Evolutionary conservation across 1,140 invertebrate genomes (phyloP).

Genomic region (Drosophila equinoxialis): DNA sequence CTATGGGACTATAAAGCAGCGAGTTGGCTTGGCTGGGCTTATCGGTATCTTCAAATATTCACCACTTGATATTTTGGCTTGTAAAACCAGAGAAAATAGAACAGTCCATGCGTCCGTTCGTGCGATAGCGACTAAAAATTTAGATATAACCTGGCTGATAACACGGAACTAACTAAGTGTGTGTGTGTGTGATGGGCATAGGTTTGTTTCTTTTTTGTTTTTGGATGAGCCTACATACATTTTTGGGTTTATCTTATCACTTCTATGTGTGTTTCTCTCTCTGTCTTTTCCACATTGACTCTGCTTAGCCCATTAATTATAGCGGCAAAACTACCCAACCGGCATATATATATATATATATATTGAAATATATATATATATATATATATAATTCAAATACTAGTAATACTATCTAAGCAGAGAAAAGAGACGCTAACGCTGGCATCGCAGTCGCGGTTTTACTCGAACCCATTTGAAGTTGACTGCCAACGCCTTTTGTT

Average conservation of each 20-base stretch:
- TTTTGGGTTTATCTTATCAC: constrained; percentile 1
- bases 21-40: neutral
- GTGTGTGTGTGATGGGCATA: neutral
- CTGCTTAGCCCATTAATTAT: constrained; percentile 6
- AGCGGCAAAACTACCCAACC: neutral
- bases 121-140: constrained; percentile 13
- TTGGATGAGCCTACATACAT: constrained; percentile 5
- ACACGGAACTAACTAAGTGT: neutral
- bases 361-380: neutral
- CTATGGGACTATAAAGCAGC: neutral
- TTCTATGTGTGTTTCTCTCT: neutral
- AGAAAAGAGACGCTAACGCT: neutral
- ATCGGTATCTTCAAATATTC: neutral
- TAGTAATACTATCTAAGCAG: constrained; percentile 9
- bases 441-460: constrained; percentile 28
- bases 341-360: neutral
- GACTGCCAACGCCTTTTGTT: constrained; percentile 37
- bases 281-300: neutral
- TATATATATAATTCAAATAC: constrained; percentile 10
- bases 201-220: neutral
- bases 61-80: constrained; percentile 5
- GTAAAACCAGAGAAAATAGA: constrained; percentile 12
- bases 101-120: neutral
- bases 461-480: constrained; percentile 43
- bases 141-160: constrained; percentile 12